Evolutionary conservation across 2,888 invertebrate genomes (phyloP).

Genomic region (Agrochola macilenta): DNA sequence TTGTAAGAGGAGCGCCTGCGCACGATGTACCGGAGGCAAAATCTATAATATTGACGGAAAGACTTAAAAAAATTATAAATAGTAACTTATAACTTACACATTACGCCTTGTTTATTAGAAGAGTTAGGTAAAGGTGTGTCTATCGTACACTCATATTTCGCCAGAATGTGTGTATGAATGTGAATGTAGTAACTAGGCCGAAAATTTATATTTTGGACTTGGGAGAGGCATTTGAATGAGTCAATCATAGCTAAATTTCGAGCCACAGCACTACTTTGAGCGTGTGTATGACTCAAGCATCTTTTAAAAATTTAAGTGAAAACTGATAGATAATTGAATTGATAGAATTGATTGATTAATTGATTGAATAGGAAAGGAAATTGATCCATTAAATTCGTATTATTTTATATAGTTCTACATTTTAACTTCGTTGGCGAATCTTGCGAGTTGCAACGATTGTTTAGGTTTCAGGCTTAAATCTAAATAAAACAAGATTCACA

Average conservation of each 20-base stretch:
- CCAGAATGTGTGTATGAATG: too few relatives aligned
- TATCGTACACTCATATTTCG: too few relatives aligned
- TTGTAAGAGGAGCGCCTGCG: constrained; percentile 60
- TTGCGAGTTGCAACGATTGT: not conserved
- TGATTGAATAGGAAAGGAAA: not conserved
- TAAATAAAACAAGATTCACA: constrained; percentile 38
- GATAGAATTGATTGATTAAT: too few relatives aligned
- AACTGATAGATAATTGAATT: too few relatives aligned
- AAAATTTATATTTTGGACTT: not conserved
- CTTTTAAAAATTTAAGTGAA: not conserved
- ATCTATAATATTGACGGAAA: not conserved
- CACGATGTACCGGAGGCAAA: constrained; percentile 5
- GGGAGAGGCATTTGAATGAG: constrained; percentile 2
- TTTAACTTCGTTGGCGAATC: not conserved
- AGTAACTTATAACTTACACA: not conserved
- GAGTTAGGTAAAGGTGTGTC: too few relatives aligned
- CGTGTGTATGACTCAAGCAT: not conserved
- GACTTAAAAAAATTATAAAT: too few relatives aligned
- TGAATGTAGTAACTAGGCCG: not conserved
- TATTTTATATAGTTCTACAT: not conserved
- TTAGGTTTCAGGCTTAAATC: not conserved
- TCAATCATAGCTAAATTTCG: not conserved
- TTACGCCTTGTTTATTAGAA: too few relatives aligned
- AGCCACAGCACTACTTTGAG: not conserved
- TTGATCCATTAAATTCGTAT: not conserved